Evolutionary conservation across 2,797 vertebrate genomes (phyloP), one percentile per base, ranked within the genome.

Genomic region (Botia kubotai): DNA sequence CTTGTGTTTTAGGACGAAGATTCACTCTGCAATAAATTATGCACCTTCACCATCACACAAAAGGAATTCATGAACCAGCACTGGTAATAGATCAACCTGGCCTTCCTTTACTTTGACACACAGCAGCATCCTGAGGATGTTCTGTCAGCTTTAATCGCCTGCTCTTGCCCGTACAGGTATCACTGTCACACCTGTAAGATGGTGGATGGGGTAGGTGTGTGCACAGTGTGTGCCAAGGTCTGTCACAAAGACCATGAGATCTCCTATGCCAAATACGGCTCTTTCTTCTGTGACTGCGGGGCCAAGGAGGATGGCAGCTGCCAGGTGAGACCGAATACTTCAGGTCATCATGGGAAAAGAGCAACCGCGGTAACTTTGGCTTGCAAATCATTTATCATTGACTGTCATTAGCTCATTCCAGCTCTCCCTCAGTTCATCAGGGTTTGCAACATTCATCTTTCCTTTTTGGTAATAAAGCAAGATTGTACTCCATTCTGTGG

Each of bases 61-160:
- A 99, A 99, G 87, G 98, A 99, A 52, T 99, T 99, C 93, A 99
- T 99, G 98, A 99, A 99, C 89, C 98, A 99, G 69, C 98, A 99
- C 74, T 99, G 98, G 98, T 99, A 96, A 95, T 94, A 85, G 29
- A 86, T 78, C 26, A 23, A 80, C 58, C 68, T 72, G 72, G 53
- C 50, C 86, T 46, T 81, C 82, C 50, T 57, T 53, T 79, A 70
- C 76, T 71, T 60, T 82, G 79, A 79, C 77, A 80, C 76, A 16
- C 78, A 23, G 67, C 66, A 63, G 69, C 53, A 1, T 46, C 77
- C 33, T 67, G 55, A 77, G 66, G 62, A 53, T n/a, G n/a, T 63
- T 3, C 50, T 72, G 50, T 75, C 29, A 39, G 17, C 19, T 66
- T 75, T 85, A 79, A 85, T 73, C 36, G 81, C 75, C 82, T 85